Percentiles rank a stretch among this genome's conserved stretches.
phyloP scores from a whole-genome alignment of 2,888 invertebrate species.

The Tridacna gigas region DNA sequence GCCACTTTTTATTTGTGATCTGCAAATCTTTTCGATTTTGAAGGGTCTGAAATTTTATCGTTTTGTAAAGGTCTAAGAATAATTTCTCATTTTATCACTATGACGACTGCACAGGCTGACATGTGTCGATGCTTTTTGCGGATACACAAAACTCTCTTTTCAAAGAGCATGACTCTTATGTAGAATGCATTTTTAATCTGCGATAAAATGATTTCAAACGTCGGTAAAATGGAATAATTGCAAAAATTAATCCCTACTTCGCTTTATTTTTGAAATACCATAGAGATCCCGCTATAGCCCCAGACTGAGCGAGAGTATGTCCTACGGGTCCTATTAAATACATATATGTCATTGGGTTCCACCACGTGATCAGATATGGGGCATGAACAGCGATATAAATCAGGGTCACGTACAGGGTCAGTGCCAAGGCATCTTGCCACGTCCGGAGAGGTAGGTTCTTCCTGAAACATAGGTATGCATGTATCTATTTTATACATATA shows the following conservation, averaged over 20 bases:
- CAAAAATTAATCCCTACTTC: neutral
- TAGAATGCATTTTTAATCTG: too few relatives aligned
- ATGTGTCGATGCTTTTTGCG: too few relatives aligned
- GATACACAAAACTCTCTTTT: too few relatives aligned
- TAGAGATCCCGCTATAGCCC: slow-evolving; percentile 42
- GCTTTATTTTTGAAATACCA: slow-evolving; percentile 55
- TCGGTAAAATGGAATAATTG: too few relatives aligned
- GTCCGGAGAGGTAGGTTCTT: slow-evolving; percentile 38
- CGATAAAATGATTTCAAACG: too few relatives aligned
- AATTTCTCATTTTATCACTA: too few relatives aligned
- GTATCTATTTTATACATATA: neutral
- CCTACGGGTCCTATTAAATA: slow-evolving; percentile 50
- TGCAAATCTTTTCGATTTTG: too few relatives aligned
- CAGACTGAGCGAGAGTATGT: slow-evolving; percentile 42
- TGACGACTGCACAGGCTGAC: too few relatives aligned
- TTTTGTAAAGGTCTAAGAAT: too few relatives aligned
- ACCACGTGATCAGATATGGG: slow-evolving; percentile 58
- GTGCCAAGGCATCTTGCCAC: slow-evolving; percentile 36
- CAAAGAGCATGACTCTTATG: too few relatives aligned
- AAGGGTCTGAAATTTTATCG: too few relatives aligned
- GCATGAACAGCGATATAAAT: slow-evolving; percentile 49
- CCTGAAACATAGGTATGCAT: slow-evolving; percentile 22
- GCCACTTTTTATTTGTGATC: too few relatives aligned
- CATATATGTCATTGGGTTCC: slow-evolving; percentile 53
- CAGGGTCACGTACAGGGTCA: slow-evolving; percentile 44